phyloP scores from a whole-genome alignment of 2,113 vertebrate genomes.

The Coptodon bakossiorum region DNA sequence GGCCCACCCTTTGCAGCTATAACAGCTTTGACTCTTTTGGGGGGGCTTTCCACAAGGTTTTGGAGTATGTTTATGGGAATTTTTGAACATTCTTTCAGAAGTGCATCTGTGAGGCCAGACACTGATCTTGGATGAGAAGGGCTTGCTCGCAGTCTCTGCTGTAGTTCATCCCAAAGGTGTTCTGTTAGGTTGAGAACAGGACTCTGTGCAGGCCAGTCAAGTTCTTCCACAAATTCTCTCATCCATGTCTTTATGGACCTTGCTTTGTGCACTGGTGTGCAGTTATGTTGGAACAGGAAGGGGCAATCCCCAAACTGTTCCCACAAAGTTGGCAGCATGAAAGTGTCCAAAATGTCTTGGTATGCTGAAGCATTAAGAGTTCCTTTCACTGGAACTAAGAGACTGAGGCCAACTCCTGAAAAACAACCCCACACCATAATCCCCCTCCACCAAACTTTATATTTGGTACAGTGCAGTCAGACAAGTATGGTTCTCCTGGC shows the following conservation, averaged over 20 bases:
- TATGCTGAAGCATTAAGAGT: not conserved
- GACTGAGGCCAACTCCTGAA: not conserved
- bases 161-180: not conserved
- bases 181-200: not conserved
- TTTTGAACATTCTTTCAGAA: not conserved
- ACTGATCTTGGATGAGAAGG: not conserved
- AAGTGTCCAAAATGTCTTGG: not conserved
- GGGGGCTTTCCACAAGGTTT: not conserved
- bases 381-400: not conserved
- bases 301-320: not conserved
- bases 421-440: not conserved
- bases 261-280: not conserved
- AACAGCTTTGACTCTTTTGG: not conserved
- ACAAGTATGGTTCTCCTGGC: not conserved
- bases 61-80: not conserved
- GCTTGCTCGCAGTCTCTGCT: not conserved
- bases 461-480: not conserved
- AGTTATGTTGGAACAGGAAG: not conserved
- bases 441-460: rapidly evolving
- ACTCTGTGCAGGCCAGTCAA: not conserved
- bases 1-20: not conserved
- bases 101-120: not conserved
- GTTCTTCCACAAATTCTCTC: not conserved
- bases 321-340: not conserved
- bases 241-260: not conserved